Base-by-base conservation (phyloP, 2,888 invertebrate species). In the Noctuana brunneofusca region DNA sequence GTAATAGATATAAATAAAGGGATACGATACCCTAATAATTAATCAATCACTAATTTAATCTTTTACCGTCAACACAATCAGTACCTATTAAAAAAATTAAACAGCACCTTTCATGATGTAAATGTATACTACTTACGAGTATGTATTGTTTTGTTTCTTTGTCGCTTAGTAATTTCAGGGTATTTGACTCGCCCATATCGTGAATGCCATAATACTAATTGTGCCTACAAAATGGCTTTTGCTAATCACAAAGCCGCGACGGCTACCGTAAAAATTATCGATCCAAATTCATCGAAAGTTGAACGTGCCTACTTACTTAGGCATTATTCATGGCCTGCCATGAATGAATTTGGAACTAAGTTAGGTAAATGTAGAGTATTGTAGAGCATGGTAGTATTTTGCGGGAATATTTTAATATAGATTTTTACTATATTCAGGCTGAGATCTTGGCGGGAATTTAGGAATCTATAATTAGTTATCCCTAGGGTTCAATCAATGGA, bases 141-240 rank as follows among this genome's bases (percentile, higher is more conserved):
- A n/a, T n/a, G n/a, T n/a, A n/a, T n/a, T n/a, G n/a, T n/a, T 20
- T 9, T 11, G 16, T 20, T 43, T 35, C 24, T 24, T 41, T 38
- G 14, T 24, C 14, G 4, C 3, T 11, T 12, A 0, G 54, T 54
- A 52, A 43, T 52, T 30, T 18, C 43, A 27, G n/a, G 14, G 27
- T 41, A 62, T 62, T 49, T 52, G 49, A 62, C 62, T 38, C 38
- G 18, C 62, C 54, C 62, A 55, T 55, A 49, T 55, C 62, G 62
- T 20, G 32, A 48, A 38, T 32, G 49, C 49, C 54, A 62, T 62
- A 49, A 22, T 56, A 49, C 55, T 50, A 62, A 55, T 60, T 62
- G 62, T 41, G 55, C 18, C n/a, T 20, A 56, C 62, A 62, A 62
- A n/a, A 62, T 56, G 55, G 24, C 14, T 60, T 53, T 62, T 48